These are phyloP conservation scores for Chalcis sispes DNA, from an alignment of 2,888 invertebrate genomes.

Conservation along the genomic window DNA sequence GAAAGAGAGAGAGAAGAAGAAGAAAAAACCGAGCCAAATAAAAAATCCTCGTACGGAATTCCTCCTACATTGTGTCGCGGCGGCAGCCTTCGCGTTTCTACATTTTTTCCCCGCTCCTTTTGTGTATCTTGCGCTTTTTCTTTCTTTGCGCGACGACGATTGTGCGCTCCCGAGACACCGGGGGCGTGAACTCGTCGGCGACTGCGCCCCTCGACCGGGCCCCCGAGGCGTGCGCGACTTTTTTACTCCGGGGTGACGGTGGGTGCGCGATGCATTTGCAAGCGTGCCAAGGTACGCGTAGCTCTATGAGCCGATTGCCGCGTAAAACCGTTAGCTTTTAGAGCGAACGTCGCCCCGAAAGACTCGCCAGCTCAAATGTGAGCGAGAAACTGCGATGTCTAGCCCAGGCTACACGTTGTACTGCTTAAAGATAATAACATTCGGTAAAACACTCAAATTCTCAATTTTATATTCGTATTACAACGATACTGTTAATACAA, in stretches of 20 bases:
- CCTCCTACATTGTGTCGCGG: slow-evolving; percentile 67
- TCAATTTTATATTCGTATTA: no score
- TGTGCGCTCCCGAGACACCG: slow-evolving; percentile 65
- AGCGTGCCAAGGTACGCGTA: background rate
- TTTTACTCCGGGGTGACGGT: slow-evolving; percentile 33
- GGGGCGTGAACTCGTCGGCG: slow-evolving; percentile 69
- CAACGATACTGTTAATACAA: no score
- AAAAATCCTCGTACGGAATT: slow-evolving; percentile 63
- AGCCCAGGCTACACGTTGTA: no score
- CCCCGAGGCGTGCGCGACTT: slow-evolving; percentile 36
- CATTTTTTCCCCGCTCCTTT: slow-evolving; percentile 39
- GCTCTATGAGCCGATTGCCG: background rate
- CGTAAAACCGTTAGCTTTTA: slow-evolving; percentile 21
- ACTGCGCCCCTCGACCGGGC: no score
- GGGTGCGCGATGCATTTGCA: slow-evolving; percentile 3
- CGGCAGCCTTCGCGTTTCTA: slow-evolving; percentile 39
- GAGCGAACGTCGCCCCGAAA: no score
- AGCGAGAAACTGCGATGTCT: background rate
- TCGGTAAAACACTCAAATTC: no score
- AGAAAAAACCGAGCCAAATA: no score
- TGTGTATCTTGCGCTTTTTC: slow-evolving; percentile 55
- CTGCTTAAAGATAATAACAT: no score
- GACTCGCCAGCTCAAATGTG: no score
- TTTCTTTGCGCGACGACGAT: slow-evolving; percentile 63
- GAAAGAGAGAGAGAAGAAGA: background rate